Conservation (phyloP, 2,113 vertebrate species). For the Hemibagrus wyckioides region DNA sequence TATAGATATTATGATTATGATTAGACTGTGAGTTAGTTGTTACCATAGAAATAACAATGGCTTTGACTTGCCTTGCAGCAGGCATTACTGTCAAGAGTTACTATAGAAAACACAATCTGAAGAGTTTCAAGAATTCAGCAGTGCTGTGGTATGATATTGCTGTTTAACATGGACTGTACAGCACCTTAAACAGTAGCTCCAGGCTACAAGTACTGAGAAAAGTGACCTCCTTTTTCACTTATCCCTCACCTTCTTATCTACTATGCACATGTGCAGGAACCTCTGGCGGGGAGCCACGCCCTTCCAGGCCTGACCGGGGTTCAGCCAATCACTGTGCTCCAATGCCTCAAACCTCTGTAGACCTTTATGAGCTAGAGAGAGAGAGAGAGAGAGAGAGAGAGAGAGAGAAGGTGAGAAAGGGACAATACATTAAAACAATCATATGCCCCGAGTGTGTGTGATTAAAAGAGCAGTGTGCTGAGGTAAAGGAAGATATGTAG, state of each 20-base stretch:
- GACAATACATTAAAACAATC: no score
- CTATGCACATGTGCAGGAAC: conserved; percentile 82
- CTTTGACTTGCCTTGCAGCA: background rate
- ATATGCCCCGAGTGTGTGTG: background rate
- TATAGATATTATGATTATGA: background rate
- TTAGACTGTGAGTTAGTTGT: no score
- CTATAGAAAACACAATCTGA: background rate
- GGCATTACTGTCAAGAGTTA: background rate
- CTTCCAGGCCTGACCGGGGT: conserved; percentile 62
- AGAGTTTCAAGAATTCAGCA: background rate
- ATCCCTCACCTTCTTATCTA: conserved; percentile 87
- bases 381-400: background rate
- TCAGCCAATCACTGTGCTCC: conserved; percentile 76
- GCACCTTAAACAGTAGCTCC: background rate
- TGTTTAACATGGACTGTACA: background rate
- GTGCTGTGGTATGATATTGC: background rate
- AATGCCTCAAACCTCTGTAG: conserved; percentile 91
- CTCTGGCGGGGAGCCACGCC: conserved; percentile 85
- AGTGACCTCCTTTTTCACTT: background rate
- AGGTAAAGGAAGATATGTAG: background rate
- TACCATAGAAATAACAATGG: no score
- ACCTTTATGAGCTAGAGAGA: conserved; percentile 85
- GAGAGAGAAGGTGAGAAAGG: background rate
- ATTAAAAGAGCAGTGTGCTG: conserved; percentile 25
- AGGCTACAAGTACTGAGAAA: background rate